Base-by-base conservation (phyloP, 2,888 invertebrate species). In the Cremastobaeus sp. region DNA sequence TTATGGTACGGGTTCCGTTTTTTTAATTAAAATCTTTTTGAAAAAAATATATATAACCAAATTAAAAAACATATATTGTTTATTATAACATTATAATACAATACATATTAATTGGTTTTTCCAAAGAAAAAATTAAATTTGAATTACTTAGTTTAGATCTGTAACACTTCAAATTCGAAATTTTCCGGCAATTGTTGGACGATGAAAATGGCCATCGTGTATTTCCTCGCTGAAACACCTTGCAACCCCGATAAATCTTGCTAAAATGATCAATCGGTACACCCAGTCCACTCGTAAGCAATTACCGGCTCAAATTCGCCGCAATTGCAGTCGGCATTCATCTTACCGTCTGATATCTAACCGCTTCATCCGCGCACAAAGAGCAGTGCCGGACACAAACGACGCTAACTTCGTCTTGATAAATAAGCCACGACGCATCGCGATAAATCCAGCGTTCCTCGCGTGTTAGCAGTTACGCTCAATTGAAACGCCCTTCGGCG, bases 401-500 rank as follows among this genome's bases (percentile, higher is more conserved):
- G 30, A 47, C 48, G 14, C 9, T 11, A 39, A 32, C 41, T 21
- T 3, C 12, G 25, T 8, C 32, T 28, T 34, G 45, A 68, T 59
- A 59, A 68, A 68, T 68, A 59, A 68, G 20, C 14, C 15, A 12
- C 28, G 57, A 50, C 59, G 28, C 43, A 3, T 6, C 1, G 39
- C 45, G 59, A 52, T 69, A 69, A 69, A 62, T 70, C 17, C 32
- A 18, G 50, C 54, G 11, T 34, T 41, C 57, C 68, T 25, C 35
- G 57, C 60, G 25, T 60, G n/a, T n/a, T 47, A 52, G 15, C 41
- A 43, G 60, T 60, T 55, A 62, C 54, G 34, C 55, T 48, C 69
- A 70, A 70, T 70, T 70, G 54, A 60, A 60, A 52, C 55, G 70
- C 41, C 39, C 41, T 48, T n/a, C 57, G 11, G 43, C n/a, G 37